Percentiles rank a stretch among this genome's conserved stretches.
These are phyloP conservation scores for Marronus borbonicus DNA, from an alignment of 2,888 invertebrate species.

Conservation along the genomic window DNA sequence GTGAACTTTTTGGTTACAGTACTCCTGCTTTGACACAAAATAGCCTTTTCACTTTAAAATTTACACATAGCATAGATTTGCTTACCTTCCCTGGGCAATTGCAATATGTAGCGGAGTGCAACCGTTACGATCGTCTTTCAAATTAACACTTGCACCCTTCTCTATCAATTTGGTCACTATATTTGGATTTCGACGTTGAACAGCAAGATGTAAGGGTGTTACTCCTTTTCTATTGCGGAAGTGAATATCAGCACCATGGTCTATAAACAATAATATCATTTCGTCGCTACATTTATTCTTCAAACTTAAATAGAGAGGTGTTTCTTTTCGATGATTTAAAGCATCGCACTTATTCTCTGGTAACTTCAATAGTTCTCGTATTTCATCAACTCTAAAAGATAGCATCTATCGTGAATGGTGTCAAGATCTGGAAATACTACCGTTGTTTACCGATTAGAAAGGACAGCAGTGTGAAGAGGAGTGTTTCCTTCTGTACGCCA, in stretches of 20 bases:
- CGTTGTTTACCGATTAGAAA: not conserved
- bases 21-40: no score
- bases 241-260: slow-evolving; percentile 28
- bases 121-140: slow-evolving; percentile 12
- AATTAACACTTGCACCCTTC: slow-evolving; percentile 39
- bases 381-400: slow-evolving; percentile 58
- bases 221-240: slow-evolving; percentile 12
- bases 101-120: slow-evolving; percentile 57
- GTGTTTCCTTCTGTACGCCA: not conserved
- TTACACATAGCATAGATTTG: no score
- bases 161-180: slow-evolving; percentile 31
- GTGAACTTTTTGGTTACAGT: no score
- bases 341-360: slow-evolving; percentile 58
- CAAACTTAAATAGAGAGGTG: slow-evolving; percentile 53
- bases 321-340: slow-evolving; percentile 60
- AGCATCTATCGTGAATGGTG: not conserved
- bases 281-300: slow-evolving; percentile 19
- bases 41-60: no score
- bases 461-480: slow-evolving; percentile 12
- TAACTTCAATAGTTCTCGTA: slow-evolving; percentile 57
- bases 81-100: slow-evolving; percentile 44
- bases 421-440: no score
- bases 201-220: slow-evolving; percentile 43
- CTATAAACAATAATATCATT: slow-evolving; percentile 23
- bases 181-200: slow-evolving; percentile 13